Evolutionary conservation across 2,888 invertebrate genomes (phyloP), one percentile per base, ranked within the genome.

Genomic region (Drosophila limbata): DNA sequence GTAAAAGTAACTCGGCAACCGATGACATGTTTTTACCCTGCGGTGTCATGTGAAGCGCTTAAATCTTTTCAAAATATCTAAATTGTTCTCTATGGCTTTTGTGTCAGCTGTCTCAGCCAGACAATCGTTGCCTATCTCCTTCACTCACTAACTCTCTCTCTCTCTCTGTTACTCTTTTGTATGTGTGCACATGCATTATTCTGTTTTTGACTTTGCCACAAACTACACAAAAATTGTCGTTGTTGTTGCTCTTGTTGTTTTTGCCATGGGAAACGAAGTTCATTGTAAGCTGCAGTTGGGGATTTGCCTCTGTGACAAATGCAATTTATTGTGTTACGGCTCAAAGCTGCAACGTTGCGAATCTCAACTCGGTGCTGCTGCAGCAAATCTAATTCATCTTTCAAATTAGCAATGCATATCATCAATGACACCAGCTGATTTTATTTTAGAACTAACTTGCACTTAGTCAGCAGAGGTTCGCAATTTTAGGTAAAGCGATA

Each of bases 191-290:
- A 79, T 86, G 86, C 81, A 86, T 86, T 84, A 86, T 84, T 72
- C 84, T 84, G 84, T 79, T 86, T 84, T 86, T 86, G 86, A 84
- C 86, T 84, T 79, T 86, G 81, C 84, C 84, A 84, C 86, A 84
- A 71, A 75, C 84, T 81, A 75, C 80, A 70, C 81, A 84, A 84
- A 86, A 84, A 86, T 84, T 81, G 79, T 57, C 65, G 52, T 60
- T 72, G 71, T 60, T 64, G 51, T 67, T 50, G 40, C 40, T 84
- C 77, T 55, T 68, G 52, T 60, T 76, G 71, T 60, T 64, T 51
- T 67, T 50, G 40, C 48, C 61, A 35, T 42, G 28, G 33, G 70
- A 67, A 77, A 77, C 69, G 77, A 78, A 85, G 70, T 84, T 79
- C 83, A 84, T 86, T 84, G 79, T 86, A 75, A 81, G 81, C 78